A percentile compares a stretch with the other conserved stretches of the same genome.
phyloP scores from a whole-genome alignment of 2,888 invertebrate species.

The Syrista parreyssii region DNA sequence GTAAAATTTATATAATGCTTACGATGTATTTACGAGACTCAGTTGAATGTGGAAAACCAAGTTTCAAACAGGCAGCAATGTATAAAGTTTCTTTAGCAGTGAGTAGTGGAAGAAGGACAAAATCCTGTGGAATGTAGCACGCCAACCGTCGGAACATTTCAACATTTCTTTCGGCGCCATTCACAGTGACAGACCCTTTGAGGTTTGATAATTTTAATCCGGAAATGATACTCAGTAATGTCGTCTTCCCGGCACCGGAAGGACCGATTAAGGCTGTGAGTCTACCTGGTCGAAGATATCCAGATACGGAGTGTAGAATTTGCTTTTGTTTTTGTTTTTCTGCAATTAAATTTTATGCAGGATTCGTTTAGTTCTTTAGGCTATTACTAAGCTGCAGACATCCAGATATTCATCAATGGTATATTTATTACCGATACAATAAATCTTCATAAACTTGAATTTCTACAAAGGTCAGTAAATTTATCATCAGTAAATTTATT shows the following conservation, averaged over 20 bases:
- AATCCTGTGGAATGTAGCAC: constrained; percentile 75
- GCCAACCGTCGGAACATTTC: constrained; percentile 79
- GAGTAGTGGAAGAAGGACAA: constrained; percentile 69
- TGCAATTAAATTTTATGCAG: not conserved
- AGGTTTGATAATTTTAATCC: constrained; percentile 72
- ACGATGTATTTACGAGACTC: constrained; percentile 37
- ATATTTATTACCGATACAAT: too few relatives aligned
- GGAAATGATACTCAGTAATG: constrained; percentile 79
- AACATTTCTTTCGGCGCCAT: constrained; percentile 74
- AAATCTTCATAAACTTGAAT: not conserved
- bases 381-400: not conserved
- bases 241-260: constrained; percentile 82
- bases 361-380: not conserved
- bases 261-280: constrained; percentile 77
- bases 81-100: constrained; percentile 71
- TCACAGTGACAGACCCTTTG: constrained; percentile 76
- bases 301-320: constrained; percentile 71
- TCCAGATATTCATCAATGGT: too few relatives aligned
- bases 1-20: constrained; percentile 15
- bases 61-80: constrained; percentile 71
- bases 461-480: not conserved
- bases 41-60: constrained; percentile 47
- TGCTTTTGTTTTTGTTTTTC: constrained; percentile 39
- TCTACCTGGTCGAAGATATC: constrained; percentile 72
- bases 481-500: not conserved